A percentile compares a stretch with the other conserved stretches of the same genome.
These are phyloP conservation scores for Hedya salicella DNA, from an alignment of 2,888 invertebrate genomes.

Conservation along the genomic window DNA sequence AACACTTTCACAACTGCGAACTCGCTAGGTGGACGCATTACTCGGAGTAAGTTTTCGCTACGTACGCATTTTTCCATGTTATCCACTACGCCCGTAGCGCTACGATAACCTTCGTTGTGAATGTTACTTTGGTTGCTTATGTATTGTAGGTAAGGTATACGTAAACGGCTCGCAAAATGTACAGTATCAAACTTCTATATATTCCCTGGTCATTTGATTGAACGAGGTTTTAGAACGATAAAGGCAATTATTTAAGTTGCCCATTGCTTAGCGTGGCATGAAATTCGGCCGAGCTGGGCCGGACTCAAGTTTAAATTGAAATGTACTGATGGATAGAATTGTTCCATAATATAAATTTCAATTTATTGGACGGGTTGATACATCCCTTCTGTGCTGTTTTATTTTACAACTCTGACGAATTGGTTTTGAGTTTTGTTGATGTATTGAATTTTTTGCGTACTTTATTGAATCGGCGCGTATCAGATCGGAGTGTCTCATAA, in stretches of 20 bases:
- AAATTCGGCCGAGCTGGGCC: slow-evolving; percentile 53
- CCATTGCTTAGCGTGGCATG: slow-evolving; percentile 55
- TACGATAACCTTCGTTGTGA: too few relatives aligned
- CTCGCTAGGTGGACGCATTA: too few relatives aligned
- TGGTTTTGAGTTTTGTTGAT: neutral
- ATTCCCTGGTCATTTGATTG: slow-evolving; percentile 51
- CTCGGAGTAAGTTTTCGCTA: too few relatives aligned
- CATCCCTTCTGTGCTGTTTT: neutral
- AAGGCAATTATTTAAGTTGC: slow-evolving; percentile 60
- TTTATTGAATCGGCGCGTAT: neutral
- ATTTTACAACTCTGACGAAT: slow-evolving; percentile 19
- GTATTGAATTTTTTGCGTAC: neutral
- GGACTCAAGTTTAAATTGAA: slow-evolving; percentile 54
- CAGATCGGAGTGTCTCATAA: too few relatives aligned
- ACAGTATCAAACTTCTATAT: slow-evolving; percentile 41
- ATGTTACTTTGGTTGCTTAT: too few relatives aligned
- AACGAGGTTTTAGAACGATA: slow-evolving; percentile 40
- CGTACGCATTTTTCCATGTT: too few relatives aligned
- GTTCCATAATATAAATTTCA: slow-evolving; percentile 40
- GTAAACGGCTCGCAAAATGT: neutral
- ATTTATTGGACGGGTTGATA: slow-evolving; percentile 25
- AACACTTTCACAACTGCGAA: too few relatives aligned
- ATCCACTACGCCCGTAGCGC: too few relatives aligned
- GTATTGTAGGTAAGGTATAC: too few relatives aligned
- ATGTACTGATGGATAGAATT: slow-evolving; percentile 52